Evolutionary conservation across 2,113 vertebrate species (phyloP), one percentile per base, ranked within the genome.

Genomic region (Gymnorhina tibicen): DNA sequence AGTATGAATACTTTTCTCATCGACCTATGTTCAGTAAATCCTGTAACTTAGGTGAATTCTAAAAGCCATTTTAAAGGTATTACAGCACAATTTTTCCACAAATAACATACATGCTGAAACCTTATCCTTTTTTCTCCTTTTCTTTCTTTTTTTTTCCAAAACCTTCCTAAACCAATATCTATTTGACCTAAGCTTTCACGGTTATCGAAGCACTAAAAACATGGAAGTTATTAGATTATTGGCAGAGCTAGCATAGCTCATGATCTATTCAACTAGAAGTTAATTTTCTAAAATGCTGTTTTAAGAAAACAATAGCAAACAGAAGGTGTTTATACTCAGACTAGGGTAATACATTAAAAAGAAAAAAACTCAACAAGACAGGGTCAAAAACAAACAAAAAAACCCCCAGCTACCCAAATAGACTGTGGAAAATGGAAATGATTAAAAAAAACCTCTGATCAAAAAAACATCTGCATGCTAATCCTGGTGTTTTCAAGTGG

Each of bases 391-490:
- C 73, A 92, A 97, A 86, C 39, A 87, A 91, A 72, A 72, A 94
- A 93, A 84, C 77, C 63, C 39, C 7, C 64, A 78, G 76, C 86
- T 95, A 95, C 46, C 42, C 56, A 97, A 97, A 96, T 78, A 92
- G 68, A 91, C 55, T 83, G 10, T 86, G 84, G 84, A 94, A 96
- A 95, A 91, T 69, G 46, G 49, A 84, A 96, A 97, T 87, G 60
- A 95, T 93, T 72, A 41, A 78, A 91, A 81, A 82, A 85, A 62
- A 83, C 35, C 76, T 95, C 55, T 68, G 91, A 96, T 97, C 83
- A 95, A 86, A 97, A 97, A 96, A 84, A 68, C 81, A 96, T 96
- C 91, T 97, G 93, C 94, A 96, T 95, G 79, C 94, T 97, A 97
- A 97, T 97, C 87, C 92, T 95, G 83, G 91, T 85, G 55, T 96